Base-by-base conservation (phyloP, 2,797 vertebrate species). In the Bradypodion ventrale region DNA sequence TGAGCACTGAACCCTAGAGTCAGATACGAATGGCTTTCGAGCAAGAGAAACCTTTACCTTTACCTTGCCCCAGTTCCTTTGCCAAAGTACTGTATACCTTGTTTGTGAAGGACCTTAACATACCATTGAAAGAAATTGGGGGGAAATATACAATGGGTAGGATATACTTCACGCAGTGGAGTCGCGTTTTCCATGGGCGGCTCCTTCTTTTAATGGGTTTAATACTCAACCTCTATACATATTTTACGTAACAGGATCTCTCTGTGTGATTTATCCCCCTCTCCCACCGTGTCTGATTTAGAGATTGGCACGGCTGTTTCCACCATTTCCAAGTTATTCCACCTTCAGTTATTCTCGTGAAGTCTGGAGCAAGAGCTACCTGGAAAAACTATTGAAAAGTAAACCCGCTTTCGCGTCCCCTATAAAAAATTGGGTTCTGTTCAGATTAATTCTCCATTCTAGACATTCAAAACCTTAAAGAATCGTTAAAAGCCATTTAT, bases 381-480 rank as follows among this genome's bases (percentile, higher is more conserved):
- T 94, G 91, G 91, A 93, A 95, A 95, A 94, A 35, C 85, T 73
- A 93, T 92, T 87, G 86, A 89, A 91, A 92, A 92, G 84, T 75
- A 89, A 93, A 62, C 83, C 88, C 37, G 83, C 91, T 90, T 83
- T 83, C 82, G 83, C 88, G 89, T 86, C 88, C 89, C 78, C 87
- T 89, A 91, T 92, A 92, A 93, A 92, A 91, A 91, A 84, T 62
- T 85, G 65, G 75, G 83, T 90, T 89, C 78, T 94, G 84, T 87
- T 85, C 83, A 87, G 90, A 88, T 88, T 90, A 87, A 86, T 85
- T 94, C 91, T 89, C 81, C 91, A 88, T 90, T 89, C 86, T 91
- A 90, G 86, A 91, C 84, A 82, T 91, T 90, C 87, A 89, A 91
- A 93, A 89, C 78, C 56, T 82, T 60, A 2, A 1, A 0, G 0